phyloP scores from a whole-genome alignment of 2,888 invertebrate genomes.

The Dasypolia templi region DNA sequence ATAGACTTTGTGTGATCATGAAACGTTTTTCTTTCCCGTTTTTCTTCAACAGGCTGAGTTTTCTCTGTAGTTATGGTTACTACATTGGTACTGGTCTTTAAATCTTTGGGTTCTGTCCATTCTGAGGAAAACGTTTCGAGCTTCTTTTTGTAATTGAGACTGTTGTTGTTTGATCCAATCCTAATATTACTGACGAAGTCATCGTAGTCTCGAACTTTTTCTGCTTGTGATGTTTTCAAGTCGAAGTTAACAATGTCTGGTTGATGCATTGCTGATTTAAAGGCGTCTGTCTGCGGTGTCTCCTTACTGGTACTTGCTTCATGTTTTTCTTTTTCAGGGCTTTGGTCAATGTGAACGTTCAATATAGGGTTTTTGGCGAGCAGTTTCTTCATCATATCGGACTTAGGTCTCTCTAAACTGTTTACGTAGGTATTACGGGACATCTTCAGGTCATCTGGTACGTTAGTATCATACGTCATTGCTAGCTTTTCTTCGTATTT shows the following conservation, averaged over 20 bases:
- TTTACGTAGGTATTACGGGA: conserved; percentile 91
- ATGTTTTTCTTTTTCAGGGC: conserved; percentile 71
- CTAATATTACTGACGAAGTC: conserved; percentile 88
- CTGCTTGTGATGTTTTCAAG: conserved; percentile 80
- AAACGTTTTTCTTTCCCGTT: conserved; percentile 82
- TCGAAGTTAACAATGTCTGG: conserved; percentile 89
- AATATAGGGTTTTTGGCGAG: conserved; percentile 89
- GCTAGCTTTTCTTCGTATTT: conserved; percentile 86
- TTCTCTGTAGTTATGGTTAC: conserved; percentile 87
- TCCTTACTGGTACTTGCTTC: conserved; percentile 82
- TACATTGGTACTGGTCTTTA: conserved; percentile 77
- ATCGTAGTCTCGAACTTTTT: conserved; percentile 82
- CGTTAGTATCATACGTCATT: conserved; percentile 90
- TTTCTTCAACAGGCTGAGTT: conserved; percentile 77
- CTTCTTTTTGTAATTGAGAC: conserved; percentile 82
- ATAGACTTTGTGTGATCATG: conserved; percentile 83
- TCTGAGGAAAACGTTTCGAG: conserved; percentile 78
- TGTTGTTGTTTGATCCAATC: conserved; percentile 87
- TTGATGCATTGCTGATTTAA: conserved; percentile 86
- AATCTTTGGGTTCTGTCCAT: conserved; percentile 82
- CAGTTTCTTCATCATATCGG: conserved; percentile 91
- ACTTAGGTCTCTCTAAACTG: conserved; percentile 91
- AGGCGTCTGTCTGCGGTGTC: conserved; percentile 80
- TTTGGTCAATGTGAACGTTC: conserved; percentile 86
- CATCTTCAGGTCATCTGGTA: conserved; percentile 92